phyloP scores from a whole-genome alignment of 1,140 invertebrate species.

The Sminthurinus signatus region DNA sequence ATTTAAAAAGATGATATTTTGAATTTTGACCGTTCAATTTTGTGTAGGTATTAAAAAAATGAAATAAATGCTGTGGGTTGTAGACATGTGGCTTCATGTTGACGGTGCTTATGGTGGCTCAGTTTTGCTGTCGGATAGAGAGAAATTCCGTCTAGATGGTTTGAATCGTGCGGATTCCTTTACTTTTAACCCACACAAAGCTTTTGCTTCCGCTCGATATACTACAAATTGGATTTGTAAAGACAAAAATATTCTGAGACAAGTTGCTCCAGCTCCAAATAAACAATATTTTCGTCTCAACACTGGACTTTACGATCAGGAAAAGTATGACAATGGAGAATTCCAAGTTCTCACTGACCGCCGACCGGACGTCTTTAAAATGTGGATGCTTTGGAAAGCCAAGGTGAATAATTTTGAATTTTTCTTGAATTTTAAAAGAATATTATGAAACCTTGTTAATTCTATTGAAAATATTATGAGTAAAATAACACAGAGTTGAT shows the following conservation, averaged over 20 bases:
- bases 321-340: constrained; percentile 3
- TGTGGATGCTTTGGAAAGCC: background rate
- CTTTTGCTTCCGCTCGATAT: background rate
- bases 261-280: background rate
- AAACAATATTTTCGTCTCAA: background rate
- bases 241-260: background rate
- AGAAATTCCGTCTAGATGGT: constrained; percentile 50
- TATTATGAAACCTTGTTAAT: too few relatives aligned
- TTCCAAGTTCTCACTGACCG: background rate
- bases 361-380: background rate
- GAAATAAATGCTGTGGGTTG: too few relatives aligned
- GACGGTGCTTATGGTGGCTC: constrained; percentile 93
- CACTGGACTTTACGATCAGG: background rate
- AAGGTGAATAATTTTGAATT: background rate
- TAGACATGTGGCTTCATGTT: constrained; percentile 90
- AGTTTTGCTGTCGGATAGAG: constrained; percentile 71
- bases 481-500: background rate
- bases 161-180: background rate
- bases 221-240: background rate
- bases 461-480: too few relatives aligned
- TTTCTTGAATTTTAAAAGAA: too few relatives aligned
- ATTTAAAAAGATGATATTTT: too few relatives aligned
- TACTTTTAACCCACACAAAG: too few relatives aligned
- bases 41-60: too few relatives aligned
- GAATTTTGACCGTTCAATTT: too few relatives aligned